Base-by-base conservation (phyloP, 1,140 invertebrate genomes). In the Chionoecetes opilio region DNA sequence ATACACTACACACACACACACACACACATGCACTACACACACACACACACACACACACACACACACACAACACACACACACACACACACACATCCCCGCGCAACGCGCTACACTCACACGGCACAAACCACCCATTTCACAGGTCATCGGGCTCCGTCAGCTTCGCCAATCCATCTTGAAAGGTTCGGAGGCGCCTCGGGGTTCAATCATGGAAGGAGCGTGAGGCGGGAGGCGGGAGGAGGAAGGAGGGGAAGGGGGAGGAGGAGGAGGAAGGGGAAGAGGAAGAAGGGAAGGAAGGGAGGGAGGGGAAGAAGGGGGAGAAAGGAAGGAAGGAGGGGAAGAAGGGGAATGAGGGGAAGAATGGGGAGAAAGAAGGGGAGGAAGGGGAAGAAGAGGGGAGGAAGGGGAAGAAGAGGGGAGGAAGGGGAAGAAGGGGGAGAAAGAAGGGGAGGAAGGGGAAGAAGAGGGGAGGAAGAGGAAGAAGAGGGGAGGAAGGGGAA, bases 1-100 rank as follows among this genome's bases (percentile, higher is more conserved):
- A 84, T 8, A n/a, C n/a, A n/a, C n/a, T n/a, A 84, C 82, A 8
- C 82, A 84, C 82, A 84, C 82, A 84, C 26, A 84, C 82, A 84
- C 82, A 84, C 82, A 84, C 82, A 84, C 82, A 84, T n/a, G 29
- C 32, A 84, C 32, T n/a, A 84, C 82, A 84, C 82, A 84, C 32
- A 84, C 32, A 84, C 32, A 84, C 32, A 84, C 32, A 84, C 32
- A 84, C 32, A 84, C 32, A 84, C 32, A 84, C 32, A 84, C 32
- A 84, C 32, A 84, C 32, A 84, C 32, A 84, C 32, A 84, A 46
- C 32, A 41, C 87, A 89, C 87, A 89, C 87, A 89, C 87, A 89
- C 87, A n/a, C 8, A 89, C 87, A 38, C 87, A 89, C 87, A 35
- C 35, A 29, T 8, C 35, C n/a, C 17, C 88, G 17, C 41, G 29